Conservation (phyloP, 2,888 invertebrate genomes). For the Pollenia amentaria region DNA sequence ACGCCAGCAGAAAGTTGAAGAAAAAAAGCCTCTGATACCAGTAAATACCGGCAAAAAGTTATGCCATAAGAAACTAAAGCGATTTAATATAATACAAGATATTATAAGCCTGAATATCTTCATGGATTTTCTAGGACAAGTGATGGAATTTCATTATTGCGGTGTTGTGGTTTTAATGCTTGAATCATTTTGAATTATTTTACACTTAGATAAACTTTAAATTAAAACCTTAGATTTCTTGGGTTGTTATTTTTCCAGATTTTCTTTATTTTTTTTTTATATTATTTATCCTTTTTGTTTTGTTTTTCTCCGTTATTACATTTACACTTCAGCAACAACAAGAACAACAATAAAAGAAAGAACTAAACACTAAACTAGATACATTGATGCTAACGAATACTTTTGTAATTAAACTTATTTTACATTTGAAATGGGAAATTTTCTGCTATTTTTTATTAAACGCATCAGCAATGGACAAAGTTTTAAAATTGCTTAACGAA, state of each 20-base stretch:
- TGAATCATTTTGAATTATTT: constrained; percentile 63
- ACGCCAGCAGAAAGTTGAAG: neutral
- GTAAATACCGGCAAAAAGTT: constrained; percentile 2
- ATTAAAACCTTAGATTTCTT: constrained; percentile 60
- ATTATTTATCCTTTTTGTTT: neutral
- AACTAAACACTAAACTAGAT: too few relatives aligned
- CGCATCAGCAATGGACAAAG: neutral
- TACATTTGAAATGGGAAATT: constrained; percentile 6
- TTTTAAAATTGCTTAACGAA: constrained; percentile 11
- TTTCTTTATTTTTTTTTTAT: neutral
- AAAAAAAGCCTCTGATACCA: neutral
- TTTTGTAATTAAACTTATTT: constrained; percentile 28
- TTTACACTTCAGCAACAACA: neutral
- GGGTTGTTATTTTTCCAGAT: neutral
- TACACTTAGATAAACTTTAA: constrained; percentile 55
- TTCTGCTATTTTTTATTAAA: neutral
- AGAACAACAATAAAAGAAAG: neutral
- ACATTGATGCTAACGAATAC: neutral
- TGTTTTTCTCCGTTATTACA: constrained; percentile 9
- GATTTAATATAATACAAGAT: constrained; percentile 54
- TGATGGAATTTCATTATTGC: constrained; percentile 69
- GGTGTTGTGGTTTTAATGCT: constrained; percentile 62
- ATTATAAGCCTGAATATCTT: constrained; percentile 46
- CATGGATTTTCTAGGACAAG: constrained; percentile 64
- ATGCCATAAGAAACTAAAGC: constrained; percentile 28